phyloP scores from a whole-genome alignment of 1,140 invertebrate species.

The Aradophagus sp. region DNA sequence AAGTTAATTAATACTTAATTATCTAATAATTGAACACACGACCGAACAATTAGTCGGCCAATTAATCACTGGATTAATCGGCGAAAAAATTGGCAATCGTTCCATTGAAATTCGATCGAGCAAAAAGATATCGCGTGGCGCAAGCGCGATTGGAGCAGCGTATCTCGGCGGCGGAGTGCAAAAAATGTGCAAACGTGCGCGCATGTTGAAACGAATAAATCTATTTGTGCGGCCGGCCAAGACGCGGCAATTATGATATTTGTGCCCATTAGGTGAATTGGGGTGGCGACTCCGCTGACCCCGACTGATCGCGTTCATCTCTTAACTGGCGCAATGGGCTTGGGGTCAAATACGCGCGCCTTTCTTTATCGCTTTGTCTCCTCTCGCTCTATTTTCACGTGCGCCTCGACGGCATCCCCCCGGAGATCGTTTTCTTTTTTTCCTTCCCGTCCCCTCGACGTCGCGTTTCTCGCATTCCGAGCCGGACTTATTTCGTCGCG shows the following conservation, averaged over 20 bases:
- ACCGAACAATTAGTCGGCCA: too few species aligned
- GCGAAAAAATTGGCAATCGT: too few species aligned
- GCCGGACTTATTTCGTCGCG: constrained; percentile 45
- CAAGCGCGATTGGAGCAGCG: too few species aligned
- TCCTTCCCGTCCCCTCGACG: too few species aligned
- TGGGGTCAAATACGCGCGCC: constrained; percentile 70
- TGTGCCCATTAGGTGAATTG: constrained; percentile 68
- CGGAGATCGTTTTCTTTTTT: constrained; percentile 33
- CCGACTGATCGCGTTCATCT: constrained; percentile 66
- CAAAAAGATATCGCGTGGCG: too few species aligned
- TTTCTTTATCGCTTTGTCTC: constrained; percentile 59
- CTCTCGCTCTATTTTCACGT: constrained; percentile 43
- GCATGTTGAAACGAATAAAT: constrained; percentile 60
- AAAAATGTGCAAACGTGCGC: constrained; percentile 38
- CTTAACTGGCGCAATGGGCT: constrained; percentile 69
- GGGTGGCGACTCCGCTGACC: constrained; percentile 67
- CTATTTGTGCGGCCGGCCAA: constrained; percentile 62
- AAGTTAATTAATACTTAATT: too few species aligned
- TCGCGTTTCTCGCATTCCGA: constrained; percentile 33
- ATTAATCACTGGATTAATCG: too few species aligned
- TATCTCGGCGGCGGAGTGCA: constrained; percentile 3
- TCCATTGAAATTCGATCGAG: too few species aligned
- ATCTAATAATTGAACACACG: too few species aligned
- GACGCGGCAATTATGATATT: constrained; percentile 68
- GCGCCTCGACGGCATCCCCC: constrained; percentile 20